Conservation (phyloP, 2,113 vertebrate species). For the Ailuropoda melanoleuca region DNA sequence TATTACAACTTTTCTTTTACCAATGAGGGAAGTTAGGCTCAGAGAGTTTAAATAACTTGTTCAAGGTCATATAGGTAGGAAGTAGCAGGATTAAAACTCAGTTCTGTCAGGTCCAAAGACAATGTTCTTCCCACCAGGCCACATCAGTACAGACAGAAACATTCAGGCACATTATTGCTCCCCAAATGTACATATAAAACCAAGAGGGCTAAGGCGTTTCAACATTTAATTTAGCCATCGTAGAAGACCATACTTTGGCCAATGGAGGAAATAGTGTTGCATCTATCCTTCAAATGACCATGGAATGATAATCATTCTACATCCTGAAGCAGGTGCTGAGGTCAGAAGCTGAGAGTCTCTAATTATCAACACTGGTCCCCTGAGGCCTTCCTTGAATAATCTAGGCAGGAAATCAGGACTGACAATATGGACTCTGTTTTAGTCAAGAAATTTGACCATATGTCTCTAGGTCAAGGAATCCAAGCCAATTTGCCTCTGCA, state of each 20-base stretch:
- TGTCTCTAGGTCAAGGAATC: constrained; percentile 42
- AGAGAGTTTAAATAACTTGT: neutral
- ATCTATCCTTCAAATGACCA: constrained; percentile 37
- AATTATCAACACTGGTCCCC: constrained; percentile 45
- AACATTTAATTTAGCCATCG: neutral
- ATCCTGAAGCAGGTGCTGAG: constrained; percentile 51
- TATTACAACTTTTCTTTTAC: neutral
- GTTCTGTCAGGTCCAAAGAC: neutral
- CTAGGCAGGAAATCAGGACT: neutral
- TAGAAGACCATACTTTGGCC: neutral
- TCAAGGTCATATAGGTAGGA: neutral
- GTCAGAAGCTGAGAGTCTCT: constrained; percentile 28
- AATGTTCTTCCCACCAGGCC: neutral
- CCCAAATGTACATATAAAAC: neutral
- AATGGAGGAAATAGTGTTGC: neutral
- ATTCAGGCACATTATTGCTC: neutral
- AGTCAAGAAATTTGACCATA: constrained; percentile 37
- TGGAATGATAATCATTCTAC: neutral
- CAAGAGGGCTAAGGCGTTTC: neutral
- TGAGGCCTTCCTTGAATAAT: constrained; percentile 16
- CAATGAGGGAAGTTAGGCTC: neutral
- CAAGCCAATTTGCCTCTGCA: neutral
- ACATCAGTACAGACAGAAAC: neutral
- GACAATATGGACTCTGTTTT: neutral
- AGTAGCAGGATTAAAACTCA: neutral